Conservation (phyloP, 2,113 vertebrate species). For the Kobus ellipsiprymnus region DNA sequence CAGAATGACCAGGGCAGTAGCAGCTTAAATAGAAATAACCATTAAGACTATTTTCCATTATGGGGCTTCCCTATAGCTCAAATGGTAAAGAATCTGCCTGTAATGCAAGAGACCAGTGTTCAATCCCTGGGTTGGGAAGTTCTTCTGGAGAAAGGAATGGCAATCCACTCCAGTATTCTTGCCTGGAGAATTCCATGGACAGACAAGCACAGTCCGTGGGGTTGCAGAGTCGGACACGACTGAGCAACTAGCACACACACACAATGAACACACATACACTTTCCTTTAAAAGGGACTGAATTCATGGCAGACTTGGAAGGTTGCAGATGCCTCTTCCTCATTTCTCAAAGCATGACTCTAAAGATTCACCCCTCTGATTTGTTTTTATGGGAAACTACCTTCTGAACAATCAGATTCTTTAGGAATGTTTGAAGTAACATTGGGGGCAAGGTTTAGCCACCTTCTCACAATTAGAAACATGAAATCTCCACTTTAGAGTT, state of each 20-base stretch:
- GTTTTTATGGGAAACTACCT: not conserved
- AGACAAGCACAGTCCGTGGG: not conserved
- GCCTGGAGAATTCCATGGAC: not conserved
- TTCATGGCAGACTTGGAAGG: not conserved
- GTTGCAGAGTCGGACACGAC: not conserved
- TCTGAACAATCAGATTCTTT: not conserved
- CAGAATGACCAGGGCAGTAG: not conserved
- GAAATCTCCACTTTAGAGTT: not conserved
- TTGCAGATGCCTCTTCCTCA: not conserved
- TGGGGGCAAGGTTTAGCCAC: not conserved
- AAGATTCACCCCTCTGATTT: not conserved
- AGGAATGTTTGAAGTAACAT: constrained; percentile 11
- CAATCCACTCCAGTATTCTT: not conserved
- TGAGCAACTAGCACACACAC: not conserved
- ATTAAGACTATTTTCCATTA: not conserved
- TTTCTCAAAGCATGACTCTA: not conserved
- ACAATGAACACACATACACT: not conserved
- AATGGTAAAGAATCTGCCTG: not conserved
- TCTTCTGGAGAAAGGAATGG: not conserved
- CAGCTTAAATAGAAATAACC: not conserved
- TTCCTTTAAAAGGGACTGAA: not conserved
- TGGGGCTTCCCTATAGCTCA: not conserved
- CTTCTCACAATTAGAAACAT: not conserved
- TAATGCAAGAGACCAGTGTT: not conserved
- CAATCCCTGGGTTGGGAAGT: not conserved